Percentiles rank a stretch among this genome's conserved stretches.
These are phyloP conservation scores for Odiellus spinosus DNA, from an alignment of 2,888 invertebrate genomes.

Conservation along the genomic window DNA sequence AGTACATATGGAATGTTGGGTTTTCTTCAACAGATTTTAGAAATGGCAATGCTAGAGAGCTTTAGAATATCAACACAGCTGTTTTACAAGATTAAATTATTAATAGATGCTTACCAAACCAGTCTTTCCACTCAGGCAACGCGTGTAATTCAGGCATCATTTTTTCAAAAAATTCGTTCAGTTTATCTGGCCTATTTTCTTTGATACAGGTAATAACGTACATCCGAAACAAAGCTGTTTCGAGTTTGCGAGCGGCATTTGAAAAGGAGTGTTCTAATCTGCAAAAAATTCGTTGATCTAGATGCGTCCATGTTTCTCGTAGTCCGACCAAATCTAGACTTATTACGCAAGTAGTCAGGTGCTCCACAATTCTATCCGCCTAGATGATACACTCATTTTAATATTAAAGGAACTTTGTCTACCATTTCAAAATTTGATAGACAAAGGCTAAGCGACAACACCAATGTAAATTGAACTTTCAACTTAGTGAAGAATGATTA, in stretches of 20 bases:
- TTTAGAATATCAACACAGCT: no score
- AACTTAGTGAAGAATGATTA: no score
- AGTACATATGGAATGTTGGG: constrained; percentile 68
- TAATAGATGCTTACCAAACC: constrained; percentile 73
- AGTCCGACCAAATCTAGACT: constrained; percentile 62
- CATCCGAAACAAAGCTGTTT: constrained; percentile 68
- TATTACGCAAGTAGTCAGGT: constrained; percentile 55
- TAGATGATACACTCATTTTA: constrained; percentile 21
- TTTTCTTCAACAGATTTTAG: constrained; percentile 82
- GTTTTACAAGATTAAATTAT: no score
- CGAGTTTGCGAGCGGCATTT: constrained; percentile 60
- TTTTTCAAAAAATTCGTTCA: constrained; percentile 66
- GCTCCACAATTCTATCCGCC: constrained; percentile 66
- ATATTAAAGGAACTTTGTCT: constrained; percentile 1
- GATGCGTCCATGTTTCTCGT: constrained; percentile 73
- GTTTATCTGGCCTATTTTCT: constrained; percentile 65
- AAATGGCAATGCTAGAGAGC: constrained; percentile 64
- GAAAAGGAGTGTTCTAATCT: constrained; percentile 68
- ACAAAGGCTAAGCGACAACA: no score
- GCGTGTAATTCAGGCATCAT: constrained; percentile 72
- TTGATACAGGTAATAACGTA: constrained; percentile 73
- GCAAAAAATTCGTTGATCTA: constrained; percentile 71
- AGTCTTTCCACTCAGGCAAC: constrained; percentile 87
- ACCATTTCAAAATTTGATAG: no score
- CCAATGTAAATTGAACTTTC: no score